These are phyloP conservation scores for Subanguina moxae DNA, from an alignment of 1,140 invertebrate genomes.

Conservation along the genomic window DNA sequence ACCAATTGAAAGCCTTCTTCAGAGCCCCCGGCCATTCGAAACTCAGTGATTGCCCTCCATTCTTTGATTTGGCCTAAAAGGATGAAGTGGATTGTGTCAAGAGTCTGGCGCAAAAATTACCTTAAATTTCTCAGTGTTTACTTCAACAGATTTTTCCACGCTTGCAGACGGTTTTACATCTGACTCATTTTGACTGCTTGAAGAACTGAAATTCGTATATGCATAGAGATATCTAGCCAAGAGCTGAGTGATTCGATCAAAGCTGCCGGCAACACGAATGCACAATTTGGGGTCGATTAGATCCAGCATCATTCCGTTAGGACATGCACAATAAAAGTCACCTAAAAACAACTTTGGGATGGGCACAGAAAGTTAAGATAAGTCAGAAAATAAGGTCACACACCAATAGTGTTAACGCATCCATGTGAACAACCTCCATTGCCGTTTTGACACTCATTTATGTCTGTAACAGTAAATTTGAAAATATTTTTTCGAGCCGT, in stretches of 20 bases:
- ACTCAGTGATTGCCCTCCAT: neutral
- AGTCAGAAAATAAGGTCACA: neutral
- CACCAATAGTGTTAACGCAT: slow-evolving; percentile 68
- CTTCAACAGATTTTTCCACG: neutral
- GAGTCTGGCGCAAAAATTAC: neutral
- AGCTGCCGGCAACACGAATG: slow-evolving; percentile 23
- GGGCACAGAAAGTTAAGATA: neutral
- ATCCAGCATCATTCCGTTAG: slow-evolving; percentile 64
- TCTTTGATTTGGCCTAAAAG: neutral
- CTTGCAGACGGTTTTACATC: too few relatives aligned
- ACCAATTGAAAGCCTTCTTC: neutral
- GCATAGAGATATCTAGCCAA: slow-evolving; percentile 27
- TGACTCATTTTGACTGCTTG: too few relatives aligned
- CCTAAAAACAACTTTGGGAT: slow-evolving; percentile 60
- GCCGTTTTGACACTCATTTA: slow-evolving; percentile 70
- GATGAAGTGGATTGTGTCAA: neutral
- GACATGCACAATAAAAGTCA: slow-evolving; percentile 74
- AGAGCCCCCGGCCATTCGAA: neutral
- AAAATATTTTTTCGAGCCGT: too few relatives aligned
- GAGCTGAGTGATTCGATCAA: slow-evolving; percentile 26
- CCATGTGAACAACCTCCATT: slow-evolving; percentile 67
- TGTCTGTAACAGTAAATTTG: slow-evolving; percentile 61
- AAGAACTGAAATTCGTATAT: neutral
- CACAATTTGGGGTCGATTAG: slow-evolving; percentile 12
- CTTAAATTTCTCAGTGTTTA: neutral